Evolutionary conservation across 1,140 invertebrate genomes (phyloP), one percentile per base, ranked within the genome.

Genomic region (Philaenus spumarius): DNA sequence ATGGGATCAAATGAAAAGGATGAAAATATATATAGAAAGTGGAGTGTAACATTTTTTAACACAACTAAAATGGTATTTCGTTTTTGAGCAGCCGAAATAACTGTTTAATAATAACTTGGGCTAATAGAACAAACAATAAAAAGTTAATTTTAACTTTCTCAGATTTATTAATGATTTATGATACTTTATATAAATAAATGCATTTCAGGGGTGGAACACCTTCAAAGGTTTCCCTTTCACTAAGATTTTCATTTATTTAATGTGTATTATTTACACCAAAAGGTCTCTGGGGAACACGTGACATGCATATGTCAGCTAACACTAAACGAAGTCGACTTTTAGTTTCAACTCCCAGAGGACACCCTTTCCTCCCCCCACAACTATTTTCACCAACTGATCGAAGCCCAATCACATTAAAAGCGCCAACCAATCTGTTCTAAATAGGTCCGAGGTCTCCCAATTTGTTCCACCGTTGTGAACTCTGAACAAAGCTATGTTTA

Each of bases 381-480:
- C 26, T 30, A 30, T 30, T 30, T 30, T 30, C 26, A 30, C 26
- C 26, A 30, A 30, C 26, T 30, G 26, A 30, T 30, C 26, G 26
- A 30, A 30, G 50, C 14, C 48, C 50, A 53, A 53, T 53, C 50
- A 53, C 50, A 53, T 53, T 53, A 53, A 53, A 22, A 53, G 23
- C 45, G 48, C 30, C 37, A 53, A 26, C 50, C 50, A 53, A 53
- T 53, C 50, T 47, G 45, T 30, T 30, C 26, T 9, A 9, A 30
- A 30, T 9, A 39, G 50, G 50, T 35, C 50, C 35, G 37, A 35
- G 50, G 26, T 39, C 22, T 53, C 50, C 50, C 50, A 53, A 53
- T 53, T 53, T 53, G 50, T 53, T 53, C 50, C 50, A 22, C n/a
- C 50, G 23, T 22, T 7, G 50, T 53, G 50, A 26, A 19, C 50